Base-by-base conservation (phyloP, 2,113 vertebrate species). In the Lepus timidus region DNA sequence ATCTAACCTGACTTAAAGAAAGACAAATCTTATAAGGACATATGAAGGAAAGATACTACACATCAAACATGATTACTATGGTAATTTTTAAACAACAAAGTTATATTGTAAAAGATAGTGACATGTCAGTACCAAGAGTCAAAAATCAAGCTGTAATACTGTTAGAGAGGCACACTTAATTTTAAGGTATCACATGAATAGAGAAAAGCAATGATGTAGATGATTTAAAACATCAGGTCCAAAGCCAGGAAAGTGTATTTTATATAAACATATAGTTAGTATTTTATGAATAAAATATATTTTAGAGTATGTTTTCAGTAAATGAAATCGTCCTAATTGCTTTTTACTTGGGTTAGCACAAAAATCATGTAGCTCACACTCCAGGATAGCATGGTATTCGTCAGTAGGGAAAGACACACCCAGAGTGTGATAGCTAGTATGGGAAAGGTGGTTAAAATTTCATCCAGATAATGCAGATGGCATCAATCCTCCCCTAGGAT, bases 11-110 rank as follows among this genome's bases (percentile, higher is more conserved):
- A 88, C 13, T 85, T 92, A 70, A 0, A 93, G 27, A 62, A 90
- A 95, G 31, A 75, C 75, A 90, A 71, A 27, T 62, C 58, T 86
- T 31, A 65, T 4, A 6, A 79, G n/a, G 11, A 31, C 16, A 65
- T 31, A 75, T 39, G 31, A 78, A 82, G 13, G 67, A 82, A 94
- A 85, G 44, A 74, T 64, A 64, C 52, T 7, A 73, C 19, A 81
- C 39, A 58, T 88, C 17, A 51, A 94, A 64, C 25, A 88, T 17
- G 20, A 93, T n/a, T 78, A 55, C n/a, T 70, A 27, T n/a, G 27
- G 64, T 65, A 19, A 91, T 89, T 93, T 95, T 82, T 44, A 44
- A 93, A 91, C 84, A 95, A 95, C 4, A 39, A 3, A n/a, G 75
- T 0, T 90, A 16, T 39, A 75, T 20, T 80, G 11, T 81, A 91